These are phyloP conservation scores for Oncorhynchus gorbuscha DNA, from an alignment of 2,113 vertebrate genomes.

Conservation along the genomic window DNA sequence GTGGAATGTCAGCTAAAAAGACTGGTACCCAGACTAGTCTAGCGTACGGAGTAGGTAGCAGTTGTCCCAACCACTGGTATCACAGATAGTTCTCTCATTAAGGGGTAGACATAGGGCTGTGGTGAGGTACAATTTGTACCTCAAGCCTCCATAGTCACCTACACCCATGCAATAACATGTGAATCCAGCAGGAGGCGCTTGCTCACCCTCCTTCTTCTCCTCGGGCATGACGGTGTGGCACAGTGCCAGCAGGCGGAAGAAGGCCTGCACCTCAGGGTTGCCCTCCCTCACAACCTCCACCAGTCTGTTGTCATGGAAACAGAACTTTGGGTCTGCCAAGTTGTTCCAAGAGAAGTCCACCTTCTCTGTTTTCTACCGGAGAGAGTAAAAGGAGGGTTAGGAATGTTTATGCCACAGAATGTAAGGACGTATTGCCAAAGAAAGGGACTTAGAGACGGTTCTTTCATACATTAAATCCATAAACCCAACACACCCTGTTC, in stretches of 20 bases:
- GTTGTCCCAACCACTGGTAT: no score
- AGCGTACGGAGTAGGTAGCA: no score
- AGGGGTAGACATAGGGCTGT: no score
- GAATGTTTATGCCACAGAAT: background rate
- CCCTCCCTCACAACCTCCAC: constrained; percentile 76
- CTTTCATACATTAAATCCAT: no score
- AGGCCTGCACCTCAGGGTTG: constrained; percentile 71
- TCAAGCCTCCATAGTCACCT: no score
- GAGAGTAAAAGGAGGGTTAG: background rate
- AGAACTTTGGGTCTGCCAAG: constrained; percentile 85
- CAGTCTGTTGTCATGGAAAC: constrained; percentile 86
- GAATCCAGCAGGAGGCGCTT: background rate
- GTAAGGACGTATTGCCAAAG: no score
- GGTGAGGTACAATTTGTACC: no score
- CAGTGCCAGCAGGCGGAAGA: constrained; percentile 88
- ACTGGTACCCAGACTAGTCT: no score
- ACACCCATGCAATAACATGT: no score
- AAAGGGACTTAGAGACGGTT: no score
- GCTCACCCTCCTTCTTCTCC: constrained; percentile 87
- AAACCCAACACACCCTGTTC: background rate
- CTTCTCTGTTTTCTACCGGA: constrained; percentile 77
- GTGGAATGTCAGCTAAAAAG: no score
- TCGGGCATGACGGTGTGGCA: constrained; percentile 95
- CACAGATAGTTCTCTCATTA: no score
- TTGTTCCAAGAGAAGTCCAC: constrained; percentile 89